These are phyloP conservation scores for Leguminivora glycinivorella DNA, from an alignment of 1,140 invertebrate genomes.

Conservation along the genomic window DNA sequence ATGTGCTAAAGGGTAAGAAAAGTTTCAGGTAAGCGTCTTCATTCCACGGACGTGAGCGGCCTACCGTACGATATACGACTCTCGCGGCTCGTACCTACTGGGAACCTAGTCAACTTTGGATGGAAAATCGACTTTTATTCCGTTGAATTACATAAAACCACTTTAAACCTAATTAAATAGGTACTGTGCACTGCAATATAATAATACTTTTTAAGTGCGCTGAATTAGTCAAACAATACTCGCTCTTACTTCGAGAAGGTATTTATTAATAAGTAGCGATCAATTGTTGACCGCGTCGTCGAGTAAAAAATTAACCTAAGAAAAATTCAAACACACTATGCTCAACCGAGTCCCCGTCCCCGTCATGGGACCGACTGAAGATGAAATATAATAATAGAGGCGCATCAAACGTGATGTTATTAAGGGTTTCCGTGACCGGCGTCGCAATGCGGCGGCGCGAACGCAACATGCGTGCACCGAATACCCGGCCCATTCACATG, in stretches of 20 bases:
- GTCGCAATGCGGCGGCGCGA: conserved; percentile 57
- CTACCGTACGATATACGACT: conserved; percentile 49
- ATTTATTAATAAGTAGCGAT: neutral
- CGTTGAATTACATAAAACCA: neutral
- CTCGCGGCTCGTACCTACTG: neutral
- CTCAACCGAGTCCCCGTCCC: conserved; percentile 50
- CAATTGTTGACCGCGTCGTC: neutral
- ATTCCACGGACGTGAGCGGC: conserved; percentile 65
- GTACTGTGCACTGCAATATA: neutral
- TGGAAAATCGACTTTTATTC: neutral
- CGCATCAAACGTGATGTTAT: conserved; percentile 78
- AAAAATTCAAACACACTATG: conserved; percentile 18
- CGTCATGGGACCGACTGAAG: conserved; percentile 69
- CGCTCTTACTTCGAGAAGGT: neutral
- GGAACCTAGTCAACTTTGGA: neutral
- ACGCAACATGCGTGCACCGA: conserved; percentile 64
- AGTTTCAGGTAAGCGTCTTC: conserved; percentile 76
- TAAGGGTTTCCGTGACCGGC: conserved; percentile 71
- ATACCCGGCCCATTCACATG: conserved; percentile 65
- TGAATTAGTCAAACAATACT: neutral
- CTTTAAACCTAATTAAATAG: neutral
- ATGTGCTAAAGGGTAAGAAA: conserved; percentile 73
- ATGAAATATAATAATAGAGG: conserved; percentile 79
- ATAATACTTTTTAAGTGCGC: neutral
- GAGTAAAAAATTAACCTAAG: neutral